Base-by-base conservation (phyloP, 2,888 invertebrate genomes). In the Phyto melanocephala region DNA sequence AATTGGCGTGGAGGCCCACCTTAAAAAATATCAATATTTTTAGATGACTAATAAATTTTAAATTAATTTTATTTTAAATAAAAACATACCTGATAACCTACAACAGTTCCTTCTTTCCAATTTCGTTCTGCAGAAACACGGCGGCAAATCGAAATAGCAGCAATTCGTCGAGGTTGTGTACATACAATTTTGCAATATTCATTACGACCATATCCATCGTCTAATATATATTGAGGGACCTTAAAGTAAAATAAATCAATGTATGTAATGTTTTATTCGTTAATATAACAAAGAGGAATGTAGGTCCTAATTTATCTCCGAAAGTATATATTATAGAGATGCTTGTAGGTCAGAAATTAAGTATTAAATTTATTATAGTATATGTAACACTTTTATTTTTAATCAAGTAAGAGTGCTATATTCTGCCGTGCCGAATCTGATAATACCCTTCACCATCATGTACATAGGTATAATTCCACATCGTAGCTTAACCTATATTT, bases 111-210 rank as follows among this genome's bases (percentile, higher is more conserved):
- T 6, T 96, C 87, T 68, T 94, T 92, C 97, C 98, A 98, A 1
- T 94, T 93, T 77, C 98, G 92, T 90, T 98, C 98, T 15, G 94
- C 92, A 81, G 96, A 95, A 1, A 99, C 98, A 85, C 98, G 92
- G 85, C 93, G 94, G 0, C 98, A 96, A 77, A 99, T 95, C 1
- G 96, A 97, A 67, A 96, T 95, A 15, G 99, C 98, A 8, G 98
- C 99, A 86, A 99, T 97, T 87, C 96, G 94, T 71, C 99, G 93
- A 0, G 99, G 99, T 89, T 99, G 98, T 0, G 99, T 99, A 0
- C 98, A 97, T 50, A 96, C 92, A 84, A 99, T 97, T 89, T 97
- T 98, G 88, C 97, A 97, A 65, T 93, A 93, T 72, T 92, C 92
- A 22, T 93, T 92, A 33, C 92, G 92, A 47, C 93, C 92, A 74